phyloP scores from a whole-genome alignment of 2,888 invertebrate species.

The Pseudococcus viburni region DNA sequence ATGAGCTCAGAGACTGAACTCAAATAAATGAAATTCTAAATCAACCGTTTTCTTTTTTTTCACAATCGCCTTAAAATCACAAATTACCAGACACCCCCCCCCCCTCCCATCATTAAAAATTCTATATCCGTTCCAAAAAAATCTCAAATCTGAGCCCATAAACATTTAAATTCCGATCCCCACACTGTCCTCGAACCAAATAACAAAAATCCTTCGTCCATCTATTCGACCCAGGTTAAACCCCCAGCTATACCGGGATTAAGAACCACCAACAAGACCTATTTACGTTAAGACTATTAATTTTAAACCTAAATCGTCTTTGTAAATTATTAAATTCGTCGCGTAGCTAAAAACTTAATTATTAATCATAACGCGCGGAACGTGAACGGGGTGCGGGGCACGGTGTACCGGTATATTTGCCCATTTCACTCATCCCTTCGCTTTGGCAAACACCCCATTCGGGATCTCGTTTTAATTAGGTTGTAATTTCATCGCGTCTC shows the following conservation, averaged over 20 bases:
- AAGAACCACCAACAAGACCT: neutral
- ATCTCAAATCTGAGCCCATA: too few relatives aligned
- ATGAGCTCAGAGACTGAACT: too few relatives aligned
- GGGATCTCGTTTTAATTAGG: constrained; percentile 31
- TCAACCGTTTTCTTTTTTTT: too few relatives aligned
- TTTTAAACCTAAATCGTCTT: constrained; percentile 55
- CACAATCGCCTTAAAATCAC: too few relatives aligned
- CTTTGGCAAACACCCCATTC: constrained; percentile 1
- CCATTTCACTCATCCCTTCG: neutral
- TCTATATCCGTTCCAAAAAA: too few relatives aligned
- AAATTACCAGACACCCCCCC: too few relatives aligned
- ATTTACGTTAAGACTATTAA: constrained; percentile 37
- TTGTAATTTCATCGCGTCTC: constrained; percentile 22
- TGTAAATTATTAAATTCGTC: constrained; percentile 43
- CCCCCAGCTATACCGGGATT: neutral
- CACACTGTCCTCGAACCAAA: too few relatives aligned
- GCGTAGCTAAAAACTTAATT: constrained; percentile 35
- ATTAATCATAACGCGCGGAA: neutral
- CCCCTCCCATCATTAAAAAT: too few relatives aligned
- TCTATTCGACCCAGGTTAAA: neutral
- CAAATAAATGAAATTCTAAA: too few relatives aligned
- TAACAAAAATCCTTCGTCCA: too few relatives aligned
- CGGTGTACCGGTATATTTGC: neutral
- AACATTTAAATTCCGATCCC: too few relatives aligned
- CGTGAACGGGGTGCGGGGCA: neutral